These are phyloP conservation scores for Caretta caretta DNA, from an alignment of 2,113 vertebrate species.

Conservation along the genomic window DNA sequence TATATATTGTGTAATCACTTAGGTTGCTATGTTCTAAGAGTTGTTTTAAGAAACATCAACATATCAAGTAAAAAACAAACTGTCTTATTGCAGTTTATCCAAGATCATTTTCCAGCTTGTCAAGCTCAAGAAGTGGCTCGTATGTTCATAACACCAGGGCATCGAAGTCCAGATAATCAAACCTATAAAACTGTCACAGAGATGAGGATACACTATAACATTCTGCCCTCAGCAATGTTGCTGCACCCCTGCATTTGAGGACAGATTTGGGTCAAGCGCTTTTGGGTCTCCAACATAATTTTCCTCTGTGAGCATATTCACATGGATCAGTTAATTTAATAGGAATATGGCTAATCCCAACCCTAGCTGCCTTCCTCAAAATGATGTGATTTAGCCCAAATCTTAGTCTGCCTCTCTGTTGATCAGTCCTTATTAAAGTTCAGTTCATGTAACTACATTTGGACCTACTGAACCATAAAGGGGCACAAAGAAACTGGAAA, in stretches of 20 bases:
- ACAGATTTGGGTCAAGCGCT: background rate
- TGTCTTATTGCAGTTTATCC: accelerated
- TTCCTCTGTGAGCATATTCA: background rate
- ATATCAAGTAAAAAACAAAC: background rate
- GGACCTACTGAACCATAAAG: background rate
- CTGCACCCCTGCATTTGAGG: accelerated
- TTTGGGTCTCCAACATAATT: background rate
- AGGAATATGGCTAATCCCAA: accelerated
- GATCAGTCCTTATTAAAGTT: background rate
- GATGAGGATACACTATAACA: background rate
- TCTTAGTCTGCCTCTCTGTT: background rate
- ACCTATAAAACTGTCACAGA: background rate
- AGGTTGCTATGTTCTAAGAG: background rate
- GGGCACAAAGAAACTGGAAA: background rate
- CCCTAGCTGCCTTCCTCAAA: background rate
- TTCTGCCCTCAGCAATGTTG: background rate
- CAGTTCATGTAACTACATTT: background rate
- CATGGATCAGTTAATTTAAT: background rate
- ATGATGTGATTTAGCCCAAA: background rate
- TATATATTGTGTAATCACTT: accelerated
- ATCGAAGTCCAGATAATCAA: background rate
- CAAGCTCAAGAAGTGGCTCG: background rate
- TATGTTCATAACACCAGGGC: background rate
- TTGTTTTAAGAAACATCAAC: background rate
- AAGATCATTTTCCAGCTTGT: background rate